Percentiles rank a stretch among this genome's conserved stretches.
Evolutionary conservation across 2,888 invertebrate genomes (phyloP).

Genomic region (Apodemia hepburni): DNA sequence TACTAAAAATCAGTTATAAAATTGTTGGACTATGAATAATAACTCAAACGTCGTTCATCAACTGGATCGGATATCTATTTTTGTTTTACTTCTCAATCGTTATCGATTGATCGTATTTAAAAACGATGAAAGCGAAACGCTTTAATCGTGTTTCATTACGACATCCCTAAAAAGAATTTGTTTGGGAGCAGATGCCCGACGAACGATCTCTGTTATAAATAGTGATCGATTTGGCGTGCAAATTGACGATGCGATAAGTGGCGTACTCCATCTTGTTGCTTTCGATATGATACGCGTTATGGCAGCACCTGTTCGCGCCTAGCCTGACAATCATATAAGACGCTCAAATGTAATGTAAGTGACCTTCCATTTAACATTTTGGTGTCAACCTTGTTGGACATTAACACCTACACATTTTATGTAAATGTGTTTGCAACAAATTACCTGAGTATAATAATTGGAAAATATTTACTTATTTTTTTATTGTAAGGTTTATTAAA

Average conservation of each 20-base stretch:
- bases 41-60: conserved; percentile 3
- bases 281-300: conserved; percentile 28
- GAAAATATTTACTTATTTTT: no score
- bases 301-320: conserved; percentile 18
- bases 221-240: conserved; percentile 68
- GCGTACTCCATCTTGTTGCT: conserved; percentile 30
- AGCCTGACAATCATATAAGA: conserved; percentile 9
- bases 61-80: conserved; percentile 5
- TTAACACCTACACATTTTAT: background rate
- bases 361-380: conserved; percentile 15
- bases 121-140: conserved; percentile 8
- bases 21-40: background rate
- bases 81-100: background rate
- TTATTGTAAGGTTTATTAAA: no score
- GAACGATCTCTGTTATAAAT: conserved; percentile 49
- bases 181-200: background rate
- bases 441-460: background rate
- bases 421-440: background rate
- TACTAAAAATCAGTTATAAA: background rate
- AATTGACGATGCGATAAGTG: conserved; percentile 51
- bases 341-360: conserved; percentile 11
- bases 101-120: background rate
- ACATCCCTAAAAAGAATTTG: conserved; percentile 7
- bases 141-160: conserved; percentile 11
- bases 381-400: background rate